Base-by-base conservation (phyloP, 2,113 vertebrate genomes). In the Petroica traversi region DNA sequence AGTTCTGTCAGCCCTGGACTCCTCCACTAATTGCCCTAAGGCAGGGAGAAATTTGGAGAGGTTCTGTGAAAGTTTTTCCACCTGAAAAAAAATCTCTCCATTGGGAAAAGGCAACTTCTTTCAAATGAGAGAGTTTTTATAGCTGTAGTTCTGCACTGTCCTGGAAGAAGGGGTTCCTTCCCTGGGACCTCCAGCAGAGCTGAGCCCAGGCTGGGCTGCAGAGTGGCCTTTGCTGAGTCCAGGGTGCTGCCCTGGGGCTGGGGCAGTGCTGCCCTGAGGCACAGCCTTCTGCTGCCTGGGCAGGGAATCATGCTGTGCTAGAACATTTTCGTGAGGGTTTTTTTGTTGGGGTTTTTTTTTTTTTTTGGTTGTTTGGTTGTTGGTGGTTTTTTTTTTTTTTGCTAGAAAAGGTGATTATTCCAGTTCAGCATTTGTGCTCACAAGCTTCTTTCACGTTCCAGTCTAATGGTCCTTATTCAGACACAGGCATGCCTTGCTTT, bases 161-260 rank as follows among this genome's bases (percentile, higher is more conserved):
- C 74, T 51, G 1, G 19, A 46, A 73, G 63, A 58, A 61, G 23
- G 11, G 4, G 5, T 0, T 49, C 36, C n/a, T 55, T 62, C 11
- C 48, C 15, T 1, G 2, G 74, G 69, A 11, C 1, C 19, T 68
- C 2, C 45, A 11, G 76, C 41, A 55, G 83, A 41, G 48, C 71
- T 41, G 66, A 78, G 63, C 0, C 4, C 19, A 5, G 54, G 2
- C 10, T 8, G 1, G 5, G 40, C 69, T 81, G 64, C 0, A 0
- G 12, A 22, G 2, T 34, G 52, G 25, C 4, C 33, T 91, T 25
- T 49, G 62, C 75, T 71, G 48, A 45, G 38, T n/a, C 29, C 26
- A 67, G 5, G 11, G 54, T 46, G 48, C 67, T 68, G 59, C 19
- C 57, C 51, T 82, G 6, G 0, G 61, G 68, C 63, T 51, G 8